Evolutionary conservation across 2,888 invertebrate genomes (phyloP).

Genomic region (Melinaea marsaeus): DNA sequence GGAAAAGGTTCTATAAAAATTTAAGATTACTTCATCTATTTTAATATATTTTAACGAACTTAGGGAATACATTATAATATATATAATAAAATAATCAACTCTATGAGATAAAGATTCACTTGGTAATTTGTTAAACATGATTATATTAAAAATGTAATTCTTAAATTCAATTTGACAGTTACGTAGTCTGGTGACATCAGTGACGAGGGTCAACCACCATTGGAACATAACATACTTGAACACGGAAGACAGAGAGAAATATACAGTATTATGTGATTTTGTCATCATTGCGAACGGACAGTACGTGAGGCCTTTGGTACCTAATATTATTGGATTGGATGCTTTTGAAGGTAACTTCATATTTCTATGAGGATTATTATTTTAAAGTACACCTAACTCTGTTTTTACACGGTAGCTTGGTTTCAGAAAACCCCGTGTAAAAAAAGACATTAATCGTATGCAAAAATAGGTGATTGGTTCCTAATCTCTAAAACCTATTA

Average conservation of each 20-base stretch:
- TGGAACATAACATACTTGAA: constrained; percentile 74
- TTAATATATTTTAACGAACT: too few relatives aligned
- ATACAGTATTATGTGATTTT: constrained; percentile 77
- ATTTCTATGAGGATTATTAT: too few relatives aligned
- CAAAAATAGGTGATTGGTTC: too few relatives aligned
- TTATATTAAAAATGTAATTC: background rate
- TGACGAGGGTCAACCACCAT: constrained; percentile 53
- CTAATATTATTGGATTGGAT: constrained; percentile 52
- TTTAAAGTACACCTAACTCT: too few relatives aligned
- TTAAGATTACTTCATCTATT: too few relatives aligned
- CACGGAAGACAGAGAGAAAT: constrained; percentile 54
- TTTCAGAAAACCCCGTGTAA: too few relatives aligned
- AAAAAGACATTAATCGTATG: too few relatives aligned
- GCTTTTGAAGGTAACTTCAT: constrained; percentile 53
- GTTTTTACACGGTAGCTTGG: too few relatives aligned
- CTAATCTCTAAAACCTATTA: too few relatives aligned
- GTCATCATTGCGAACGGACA: constrained; percentile 84
- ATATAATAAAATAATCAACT: too few relatives aligned
- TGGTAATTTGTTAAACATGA: background rate
- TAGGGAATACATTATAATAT: too few relatives aligned
- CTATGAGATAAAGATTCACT: background rate
- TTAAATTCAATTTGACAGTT: constrained; percentile 52
- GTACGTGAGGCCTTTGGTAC: constrained; percentile 53
- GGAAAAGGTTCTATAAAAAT: too few relatives aligned
- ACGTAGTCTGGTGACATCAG: constrained; percentile 63